phyloP scores from a whole-genome alignment of 2,888 invertebrate genomes.

The Eupithecia pulchellata region DNA sequence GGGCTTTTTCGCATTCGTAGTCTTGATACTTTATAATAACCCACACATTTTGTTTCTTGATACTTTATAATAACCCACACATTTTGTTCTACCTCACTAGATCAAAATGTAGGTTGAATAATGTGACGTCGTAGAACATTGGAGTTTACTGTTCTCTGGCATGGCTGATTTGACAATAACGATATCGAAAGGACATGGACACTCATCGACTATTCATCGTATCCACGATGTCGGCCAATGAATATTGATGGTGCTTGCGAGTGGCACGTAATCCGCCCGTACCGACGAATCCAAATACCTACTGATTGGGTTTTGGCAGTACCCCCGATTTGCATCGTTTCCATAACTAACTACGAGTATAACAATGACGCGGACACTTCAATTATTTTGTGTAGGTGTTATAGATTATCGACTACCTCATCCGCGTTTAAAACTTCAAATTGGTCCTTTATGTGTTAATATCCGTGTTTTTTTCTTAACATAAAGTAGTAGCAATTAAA shows the following conservation, averaged over 20 bases:
- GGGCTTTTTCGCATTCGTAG: neutral
- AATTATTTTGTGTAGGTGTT: neutral
- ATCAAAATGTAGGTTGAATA: neutral
- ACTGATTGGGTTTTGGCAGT: constrained; percentile 63
- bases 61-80: neutral
- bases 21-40: neutral
- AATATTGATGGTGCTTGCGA: constrained; percentile 76
- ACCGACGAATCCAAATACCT: constrained; percentile 56
- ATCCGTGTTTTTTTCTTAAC: neutral
- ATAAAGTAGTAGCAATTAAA: neutral
- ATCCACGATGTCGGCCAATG: constrained; percentile 65
- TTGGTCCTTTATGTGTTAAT: neutral
- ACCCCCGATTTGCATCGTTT: constrained; percentile 53
- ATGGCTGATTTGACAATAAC: constrained; percentile 40
- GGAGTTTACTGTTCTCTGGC: constrained; percentile 10
- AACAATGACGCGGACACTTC: constrained; percentile 21
- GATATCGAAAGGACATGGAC: constrained; percentile 45
- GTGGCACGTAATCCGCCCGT: constrained; percentile 69
- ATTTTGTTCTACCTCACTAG: neutral
- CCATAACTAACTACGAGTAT: constrained; percentile 38
- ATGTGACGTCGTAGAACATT: neutral
- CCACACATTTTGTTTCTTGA: neutral
- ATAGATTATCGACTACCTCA: neutral
- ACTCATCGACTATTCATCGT: constrained; percentile 75
- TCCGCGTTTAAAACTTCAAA: neutral